Conservation (phyloP, 2,888 invertebrate genomes). For the Odontothrips loti region DNA sequence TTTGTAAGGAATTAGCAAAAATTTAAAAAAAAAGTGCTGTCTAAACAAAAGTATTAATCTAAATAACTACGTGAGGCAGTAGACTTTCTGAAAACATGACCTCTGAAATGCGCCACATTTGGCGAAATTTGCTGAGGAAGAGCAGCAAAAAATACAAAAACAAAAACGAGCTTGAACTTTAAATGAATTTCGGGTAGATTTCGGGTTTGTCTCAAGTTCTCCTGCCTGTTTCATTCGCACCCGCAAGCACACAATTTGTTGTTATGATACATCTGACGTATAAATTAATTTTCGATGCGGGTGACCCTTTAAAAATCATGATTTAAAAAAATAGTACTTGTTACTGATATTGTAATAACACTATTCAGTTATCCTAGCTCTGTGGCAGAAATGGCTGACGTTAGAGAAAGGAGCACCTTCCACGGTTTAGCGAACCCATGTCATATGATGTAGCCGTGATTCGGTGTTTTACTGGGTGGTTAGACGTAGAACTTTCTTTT, state of each 20-base stretch:
- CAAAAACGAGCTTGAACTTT: not conserved
- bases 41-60: too few relatives aligned
- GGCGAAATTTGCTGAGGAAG: not conserved
- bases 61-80: not conserved
- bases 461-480: not conserved
- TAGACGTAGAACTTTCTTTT: conserved; percentile 17
- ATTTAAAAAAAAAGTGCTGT: too few relatives aligned
- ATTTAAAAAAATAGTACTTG: not conserved
- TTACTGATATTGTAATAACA: too few relatives aligned
- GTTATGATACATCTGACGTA: too few relatives aligned
- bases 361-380: too few relatives aligned
- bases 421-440: too few relatives aligned
- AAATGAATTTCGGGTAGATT: not conserved
- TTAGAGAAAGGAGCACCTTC: too few relatives aligned
- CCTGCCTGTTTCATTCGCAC: too few relatives aligned
- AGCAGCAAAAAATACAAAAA: not conserved
- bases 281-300: too few relatives aligned
- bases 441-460: not conserved
- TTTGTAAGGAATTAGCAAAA: conserved; percentile 46
- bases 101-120: not conserved
- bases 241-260: too few relatives aligned
- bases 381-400: too few relatives aligned
- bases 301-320: not conserved
- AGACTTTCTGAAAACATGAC: not conserved
- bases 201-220: not conserved